These are phyloP conservation scores for Coccyzus lansbergi DNA, from an alignment of 2,797 vertebrate species.

Conservation along the genomic window DNA sequence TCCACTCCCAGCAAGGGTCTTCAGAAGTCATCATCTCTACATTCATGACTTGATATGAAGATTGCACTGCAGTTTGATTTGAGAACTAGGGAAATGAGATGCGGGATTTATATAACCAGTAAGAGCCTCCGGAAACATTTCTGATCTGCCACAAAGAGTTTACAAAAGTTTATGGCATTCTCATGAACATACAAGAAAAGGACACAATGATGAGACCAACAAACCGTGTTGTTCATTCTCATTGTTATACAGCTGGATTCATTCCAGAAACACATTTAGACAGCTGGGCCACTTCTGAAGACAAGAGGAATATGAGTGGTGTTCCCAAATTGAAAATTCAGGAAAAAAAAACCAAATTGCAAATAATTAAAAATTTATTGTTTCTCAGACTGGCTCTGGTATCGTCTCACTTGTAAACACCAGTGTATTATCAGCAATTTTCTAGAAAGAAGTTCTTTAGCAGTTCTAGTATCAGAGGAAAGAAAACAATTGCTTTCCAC, in stretches of 20 bases:
- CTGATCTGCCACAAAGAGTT: not conserved
- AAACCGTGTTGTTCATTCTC: not conserved
- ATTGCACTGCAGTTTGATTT: not conserved
- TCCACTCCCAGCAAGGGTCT: not conserved
- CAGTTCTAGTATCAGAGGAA: not conserved
- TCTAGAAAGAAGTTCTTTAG: not conserved
- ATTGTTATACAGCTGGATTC: too few species aligned
- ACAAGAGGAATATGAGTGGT: too few species aligned
- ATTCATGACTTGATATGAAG: not conserved
- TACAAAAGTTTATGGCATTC: not conserved
- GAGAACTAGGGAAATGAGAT: not conserved
- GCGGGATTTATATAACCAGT: not conserved
- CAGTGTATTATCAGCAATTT: not conserved
- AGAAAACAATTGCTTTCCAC: not conserved
- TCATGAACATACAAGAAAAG: not conserved
- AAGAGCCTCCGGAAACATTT: not conserved
- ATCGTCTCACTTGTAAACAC: not conserved
- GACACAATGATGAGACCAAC: not conserved
- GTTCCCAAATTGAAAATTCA: too few species aligned
- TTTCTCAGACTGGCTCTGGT: not conserved
- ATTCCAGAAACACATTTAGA: too few species aligned
- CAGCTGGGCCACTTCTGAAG: too few species aligned
- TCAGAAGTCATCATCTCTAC: not conserved
- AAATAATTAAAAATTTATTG: not conserved
- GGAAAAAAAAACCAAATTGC: not conserved